These are phyloP conservation scores for Tetragonisca angustula DNA, from an alignment of 2,888 invertebrate genomes.

Conservation along the genomic window DNA sequence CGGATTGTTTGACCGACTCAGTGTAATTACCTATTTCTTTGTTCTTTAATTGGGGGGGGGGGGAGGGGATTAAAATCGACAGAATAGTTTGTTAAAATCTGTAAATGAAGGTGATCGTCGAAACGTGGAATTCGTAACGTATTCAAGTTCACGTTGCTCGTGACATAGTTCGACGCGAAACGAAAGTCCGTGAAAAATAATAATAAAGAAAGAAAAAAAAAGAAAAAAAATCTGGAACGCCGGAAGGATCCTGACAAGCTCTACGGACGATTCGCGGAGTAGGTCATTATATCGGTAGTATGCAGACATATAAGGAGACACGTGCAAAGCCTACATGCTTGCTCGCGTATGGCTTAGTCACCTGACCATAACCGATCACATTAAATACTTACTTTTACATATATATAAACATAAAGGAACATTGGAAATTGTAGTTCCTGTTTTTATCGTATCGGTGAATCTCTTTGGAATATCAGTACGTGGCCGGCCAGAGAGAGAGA, in stretches of 20 bases:
- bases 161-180: constrained; percentile 33
- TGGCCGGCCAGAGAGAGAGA: no score
- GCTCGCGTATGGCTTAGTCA: constrained; percentile 76
- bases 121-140: constrained; percentile 1
- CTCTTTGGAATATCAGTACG: neutral
- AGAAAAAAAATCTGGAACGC: constrained; percentile 71
- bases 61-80: neutral
- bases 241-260: constrained; percentile 70
- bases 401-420: neutral
- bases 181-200: constrained; percentile 43
- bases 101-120: neutral
- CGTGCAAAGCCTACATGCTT: constrained; percentile 80
- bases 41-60: constrained; percentile 5
- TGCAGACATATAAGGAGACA: constrained; percentile 74
- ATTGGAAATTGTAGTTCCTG: neutral
- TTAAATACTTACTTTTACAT: constrained; percentile 34
- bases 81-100: neutral
- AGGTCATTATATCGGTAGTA: constrained; percentile 78
- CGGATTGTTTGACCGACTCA: neutral
- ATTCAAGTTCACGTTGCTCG: constrained; percentile 15
- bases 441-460: neutral
- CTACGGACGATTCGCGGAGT: constrained; percentile 73
- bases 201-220: constrained; percentile 31
- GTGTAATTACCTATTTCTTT: neutral
- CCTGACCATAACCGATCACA: constrained; percentile 74